phyloP scores from a whole-genome alignment of 30 jellyfish, hydroid and myxozoan species.

The Haliclystus octoradiatus region DNA sequence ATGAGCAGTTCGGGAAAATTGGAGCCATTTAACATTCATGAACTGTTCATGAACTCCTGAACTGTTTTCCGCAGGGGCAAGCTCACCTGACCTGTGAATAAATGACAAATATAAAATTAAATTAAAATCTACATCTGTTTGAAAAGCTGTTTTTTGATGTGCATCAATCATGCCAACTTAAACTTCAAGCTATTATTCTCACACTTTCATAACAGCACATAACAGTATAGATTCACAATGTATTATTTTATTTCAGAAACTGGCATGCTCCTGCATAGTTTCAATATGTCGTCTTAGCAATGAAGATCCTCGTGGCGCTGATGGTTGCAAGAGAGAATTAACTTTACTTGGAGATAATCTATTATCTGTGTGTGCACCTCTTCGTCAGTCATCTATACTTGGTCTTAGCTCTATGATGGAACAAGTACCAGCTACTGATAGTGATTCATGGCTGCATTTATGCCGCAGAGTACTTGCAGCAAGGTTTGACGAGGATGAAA shows the following conservation, averaged over 20 bases:
- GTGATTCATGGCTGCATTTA: constrained; percentile 27
- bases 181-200: no score
- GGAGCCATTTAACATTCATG: no score
- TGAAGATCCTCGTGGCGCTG: constrained; percentile 36
- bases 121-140: no score
- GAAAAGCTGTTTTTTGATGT: no score
- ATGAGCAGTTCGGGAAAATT: no score
- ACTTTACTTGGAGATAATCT: constrained; percentile 26
- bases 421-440: constrained; percentile 16
- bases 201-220: no score
- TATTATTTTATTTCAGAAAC: constrained; percentile 15
- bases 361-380: constrained; percentile 47
- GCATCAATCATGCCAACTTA: no score
- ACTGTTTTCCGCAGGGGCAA: no score
- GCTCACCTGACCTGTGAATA: no score
- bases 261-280: constrained; percentile 50
- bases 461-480: constrained; percentile 53
- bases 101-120: no score
- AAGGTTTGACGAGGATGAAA: constrained; percentile 40
- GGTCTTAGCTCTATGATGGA: constrained; percentile 47
- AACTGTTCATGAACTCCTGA: no score
- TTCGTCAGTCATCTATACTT: constrained; percentile 65
- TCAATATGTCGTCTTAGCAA: constrained; percentile 71
- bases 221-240: no score
- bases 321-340: constrained; percentile 19